Evolutionary conservation across 2,888 invertebrate genomes (phyloP).

Genomic region (Pristionchus maxplancki): DNA sequence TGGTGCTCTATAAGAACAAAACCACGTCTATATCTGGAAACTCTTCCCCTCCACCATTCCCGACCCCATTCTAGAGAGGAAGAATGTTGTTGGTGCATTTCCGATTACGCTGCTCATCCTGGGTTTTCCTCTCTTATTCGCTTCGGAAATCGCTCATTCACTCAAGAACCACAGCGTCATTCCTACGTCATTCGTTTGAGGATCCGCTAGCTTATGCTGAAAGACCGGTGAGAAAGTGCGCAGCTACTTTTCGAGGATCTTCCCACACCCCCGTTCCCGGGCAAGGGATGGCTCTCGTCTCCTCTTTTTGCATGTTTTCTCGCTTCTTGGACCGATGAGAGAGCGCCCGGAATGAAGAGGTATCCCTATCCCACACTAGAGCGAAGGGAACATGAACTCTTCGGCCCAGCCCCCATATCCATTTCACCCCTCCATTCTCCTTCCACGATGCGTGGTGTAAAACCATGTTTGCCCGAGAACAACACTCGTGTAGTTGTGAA

Average conservation of each 20-base stretch:
- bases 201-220: background rate
- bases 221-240: background rate
- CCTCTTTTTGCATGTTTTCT: too few relatives aligned
- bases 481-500: conserved; percentile 12
- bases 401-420: background rate
- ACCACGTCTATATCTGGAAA: background rate
- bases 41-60: background rate
- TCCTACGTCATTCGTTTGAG: background rate
- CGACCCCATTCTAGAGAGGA: conserved; percentile 9
- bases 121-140: background rate
- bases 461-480: conserved; percentile 21
- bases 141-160: background rate
- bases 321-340: background rate
- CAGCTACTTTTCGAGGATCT: background rate
- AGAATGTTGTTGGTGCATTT: conserved; percentile 41
- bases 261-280: background rate
- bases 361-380: too few relatives aligned
- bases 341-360: too few relatives aligned
- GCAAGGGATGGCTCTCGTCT: too few relatives aligned
- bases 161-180: background rate
- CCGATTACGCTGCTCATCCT: conserved; percentile 21
- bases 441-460: background rate
- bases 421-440: background rate
- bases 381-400: background rate
- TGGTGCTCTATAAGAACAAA: background rate